These are phyloP conservation scores for Hipposideros armiger DNA, from an alignment of 2,113 vertebrate genomes.

Conservation along the genomic window DNA sequence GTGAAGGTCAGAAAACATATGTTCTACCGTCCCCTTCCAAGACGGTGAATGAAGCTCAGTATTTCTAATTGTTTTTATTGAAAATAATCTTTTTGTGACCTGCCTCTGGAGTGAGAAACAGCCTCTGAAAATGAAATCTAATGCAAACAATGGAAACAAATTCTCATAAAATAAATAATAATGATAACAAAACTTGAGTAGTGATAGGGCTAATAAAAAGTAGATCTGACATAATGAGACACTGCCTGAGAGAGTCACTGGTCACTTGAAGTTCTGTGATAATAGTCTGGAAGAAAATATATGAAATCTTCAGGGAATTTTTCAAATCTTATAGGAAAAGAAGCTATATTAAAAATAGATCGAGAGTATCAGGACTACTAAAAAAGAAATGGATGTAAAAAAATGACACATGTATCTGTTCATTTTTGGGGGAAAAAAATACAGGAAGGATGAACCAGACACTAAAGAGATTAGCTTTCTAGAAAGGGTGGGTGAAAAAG, in stretches of 20 bases:
- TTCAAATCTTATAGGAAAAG: neutral
- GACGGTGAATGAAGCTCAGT: neutral
- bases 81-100: neutral
- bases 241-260: neutral
- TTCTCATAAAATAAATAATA: neutral
- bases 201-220: neutral
- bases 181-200: slow-evolving; percentile 28
- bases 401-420: neutral
- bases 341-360: neutral
- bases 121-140: slow-evolving; percentile 26
- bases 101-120: neutral
- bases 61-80: slow-evolving; percentile 50
- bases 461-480: neutral
- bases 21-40: neutral
- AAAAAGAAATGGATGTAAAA: neutral
- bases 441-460: neutral
- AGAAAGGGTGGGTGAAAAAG: neutral
- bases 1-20: slow-evolving; percentile 33
- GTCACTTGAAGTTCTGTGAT: neutral
- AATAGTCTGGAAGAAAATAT: neutral
- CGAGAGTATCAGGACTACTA: neutral
- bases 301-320: slow-evolving; percentile 13
- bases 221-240: neutral
- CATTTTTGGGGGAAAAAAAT: neutral
- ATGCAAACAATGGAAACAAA: neutral